Percentiles rank a stretch among this genome's conserved stretches.
Conservation (phyloP, 1,140 invertebrate genomes). For the Ceratina japonica region DNA sequence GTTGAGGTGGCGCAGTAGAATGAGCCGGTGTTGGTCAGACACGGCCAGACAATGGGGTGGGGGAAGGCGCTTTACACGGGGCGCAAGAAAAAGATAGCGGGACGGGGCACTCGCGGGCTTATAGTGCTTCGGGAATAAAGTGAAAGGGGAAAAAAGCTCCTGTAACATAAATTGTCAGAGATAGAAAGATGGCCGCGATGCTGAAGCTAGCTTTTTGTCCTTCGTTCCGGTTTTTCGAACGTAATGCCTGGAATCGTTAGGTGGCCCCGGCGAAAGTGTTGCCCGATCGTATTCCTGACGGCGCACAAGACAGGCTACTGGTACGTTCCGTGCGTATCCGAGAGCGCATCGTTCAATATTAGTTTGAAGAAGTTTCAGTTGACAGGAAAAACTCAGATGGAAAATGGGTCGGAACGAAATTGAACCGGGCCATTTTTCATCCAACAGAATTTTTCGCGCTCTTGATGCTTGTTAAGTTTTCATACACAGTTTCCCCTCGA, state of each 20-base stretch:
- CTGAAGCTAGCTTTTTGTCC: background rate
- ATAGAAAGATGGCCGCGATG: background rate
- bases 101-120: background rate
- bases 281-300: background rate
- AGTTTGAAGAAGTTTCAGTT: no score
- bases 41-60: background rate
- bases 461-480: slow-evolving; percentile 4
- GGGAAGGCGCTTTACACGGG: background rate
- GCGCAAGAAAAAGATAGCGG: background rate
- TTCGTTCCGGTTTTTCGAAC: background rate
- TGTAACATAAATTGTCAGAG: slow-evolving; percentile 11
- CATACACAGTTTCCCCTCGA: background rate
- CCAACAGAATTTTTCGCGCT: background rate
- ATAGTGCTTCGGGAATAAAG: background rate
- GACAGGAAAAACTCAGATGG: no score
- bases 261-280: background rate
- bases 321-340: no score
- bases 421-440: no score
- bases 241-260: background rate
- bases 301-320: background rate
- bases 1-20: background rate
- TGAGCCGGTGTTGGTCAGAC: background rate
- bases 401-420: no score
- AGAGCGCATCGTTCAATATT: no score
- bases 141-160: background rate